Base-by-base conservation (phyloP, 1,140 invertebrate species). In the Drosophila nigrodunni region DNA sequence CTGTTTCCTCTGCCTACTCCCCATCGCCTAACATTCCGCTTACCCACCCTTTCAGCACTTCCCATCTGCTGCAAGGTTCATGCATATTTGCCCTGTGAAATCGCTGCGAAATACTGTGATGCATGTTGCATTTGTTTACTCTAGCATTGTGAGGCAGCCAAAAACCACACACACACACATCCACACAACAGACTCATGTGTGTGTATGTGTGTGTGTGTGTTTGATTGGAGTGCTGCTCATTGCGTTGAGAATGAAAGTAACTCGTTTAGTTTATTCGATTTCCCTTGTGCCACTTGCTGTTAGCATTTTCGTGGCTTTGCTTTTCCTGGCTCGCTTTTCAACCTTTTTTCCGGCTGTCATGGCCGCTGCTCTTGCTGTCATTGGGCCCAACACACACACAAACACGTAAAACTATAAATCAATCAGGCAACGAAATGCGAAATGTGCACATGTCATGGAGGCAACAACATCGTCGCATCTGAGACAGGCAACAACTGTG, bases 261-360 rank as follows among this genome's bases (percentile, higher is more conserved):
- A 88, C 83, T 89, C 80, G 81, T 77, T 89, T 88, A 83, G 85
- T 74, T 88, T 88, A 88, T 80, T 75, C 83, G 81, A 89, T 89
- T 88, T 89, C 57, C 58, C 79, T 67, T 37, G 44, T 71, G 44
- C 15, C 64, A 52, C 39, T 71, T 58, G 80, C 74, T 68, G 74
- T 66, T 69, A 64, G 69, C 61, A 65, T 54, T 46, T 64, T 52
- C 77, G 70, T 59, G 41, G 37, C 68, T 62, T 47, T 52, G 3
- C 47, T 49, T 49, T 13, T 15, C 44, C 44, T 18, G 4, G 13
- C 15, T 18, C 3, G 52, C 9, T 39, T 39, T 55, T 39, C 35
- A 55, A 79, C 62, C 70, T 69, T 78, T 82, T 82, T 82, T 82
- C 79, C 49, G 72, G 57, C 44, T 81, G 60, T 78, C 57, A 47